Evolutionary conservation across 1,140 invertebrate species (phyloP), one percentile per base, ranked within the genome.

Genomic region (Brachionus rubens): DNA sequence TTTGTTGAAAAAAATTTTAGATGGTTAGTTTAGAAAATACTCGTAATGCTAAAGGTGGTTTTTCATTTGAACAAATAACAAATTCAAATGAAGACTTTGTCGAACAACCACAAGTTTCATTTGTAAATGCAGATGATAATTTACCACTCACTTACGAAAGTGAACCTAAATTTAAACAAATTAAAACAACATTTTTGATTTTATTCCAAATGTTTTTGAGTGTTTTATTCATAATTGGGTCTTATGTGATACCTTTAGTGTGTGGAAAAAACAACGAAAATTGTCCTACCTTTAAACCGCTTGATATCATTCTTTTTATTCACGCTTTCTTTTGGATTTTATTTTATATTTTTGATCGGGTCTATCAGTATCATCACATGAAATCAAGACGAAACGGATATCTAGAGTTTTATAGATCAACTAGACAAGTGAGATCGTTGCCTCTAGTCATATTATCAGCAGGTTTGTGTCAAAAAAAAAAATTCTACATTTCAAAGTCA

Each of bases 11-110:
- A n/a, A 33, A 3, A 40, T 62, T 62, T 36, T 43, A 65, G 59
- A 65, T 65, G 59, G 59, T 65, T 65, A 65, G 59, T 43, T 41
- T 65, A 21, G 59, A 65, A 65, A 65, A 65, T 65, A 65, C 59
- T 43, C 33, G 59, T 16, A 65, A 65, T 12, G 14, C 59, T 5
- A 65, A 65, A 36, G 59, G 59, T n/a, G 59, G 59, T 14, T 65
- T 65, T 24, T 21, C 59, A 24, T 65, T 65, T 28, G 59, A 65
- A 43, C 36, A 41, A 26, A 43, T 65, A 21, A 28, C 21, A 14
- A 24, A 24, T 40, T 40, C 59, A 12, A 65, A 65, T 14, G 59
- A 65, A 10, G 59, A 65, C 2, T 41, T 43, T 21, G 19, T 19
- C 19, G 59, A 65, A 1, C 33, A 65, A 14, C 19, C 59, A 7